These are phyloP conservation scores for Papilio polytes DNA, from an alignment of 1,140 invertebrate species.

Conservation along the genomic window DNA sequence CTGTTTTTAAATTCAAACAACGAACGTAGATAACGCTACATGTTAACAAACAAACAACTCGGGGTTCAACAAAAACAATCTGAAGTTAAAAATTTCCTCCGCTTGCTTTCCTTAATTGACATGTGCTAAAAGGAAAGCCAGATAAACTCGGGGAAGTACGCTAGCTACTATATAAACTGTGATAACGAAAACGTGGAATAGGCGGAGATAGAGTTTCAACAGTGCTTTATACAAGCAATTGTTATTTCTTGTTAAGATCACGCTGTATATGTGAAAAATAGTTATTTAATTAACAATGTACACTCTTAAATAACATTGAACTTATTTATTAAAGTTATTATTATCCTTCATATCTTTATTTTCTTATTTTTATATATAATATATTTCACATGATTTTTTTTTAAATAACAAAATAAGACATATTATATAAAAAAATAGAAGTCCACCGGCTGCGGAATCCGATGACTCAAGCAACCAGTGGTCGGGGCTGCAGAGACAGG, in stretches of 20 bases:
- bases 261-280: background rate
- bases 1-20: conserved; percentile 14
- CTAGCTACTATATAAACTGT: conserved; percentile 18
- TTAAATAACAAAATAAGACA: too few species aligned
- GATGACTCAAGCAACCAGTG: too few species aligned
- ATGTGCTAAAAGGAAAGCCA: conserved; percentile 39
- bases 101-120: conserved; percentile 36
- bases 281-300: background rate
- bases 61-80: conserved; percentile 15
- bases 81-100: background rate
- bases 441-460: too few species aligned
- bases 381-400: too few species aligned
- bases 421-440: too few species aligned
- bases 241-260: conserved; percentile 9
- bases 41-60: conserved; percentile 15
- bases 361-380: too few species aligned
- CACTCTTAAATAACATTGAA: background rate
- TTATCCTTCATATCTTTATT: too few species aligned
- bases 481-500: too few species aligned
- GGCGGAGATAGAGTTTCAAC: conserved; percentile 14
- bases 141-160: conserved; percentile 29
- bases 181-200: conserved; percentile 17
- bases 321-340: too few species aligned
- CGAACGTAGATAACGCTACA: background rate
- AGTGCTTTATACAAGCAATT: conserved; percentile 3